A percentile compares a stretch with the other conserved stretches of the same genome.
These are phyloP conservation scores for Bambusicola thoracicus DNA, from an alignment of 2,113 vertebrate species.

Conservation along the genomic window DNA sequence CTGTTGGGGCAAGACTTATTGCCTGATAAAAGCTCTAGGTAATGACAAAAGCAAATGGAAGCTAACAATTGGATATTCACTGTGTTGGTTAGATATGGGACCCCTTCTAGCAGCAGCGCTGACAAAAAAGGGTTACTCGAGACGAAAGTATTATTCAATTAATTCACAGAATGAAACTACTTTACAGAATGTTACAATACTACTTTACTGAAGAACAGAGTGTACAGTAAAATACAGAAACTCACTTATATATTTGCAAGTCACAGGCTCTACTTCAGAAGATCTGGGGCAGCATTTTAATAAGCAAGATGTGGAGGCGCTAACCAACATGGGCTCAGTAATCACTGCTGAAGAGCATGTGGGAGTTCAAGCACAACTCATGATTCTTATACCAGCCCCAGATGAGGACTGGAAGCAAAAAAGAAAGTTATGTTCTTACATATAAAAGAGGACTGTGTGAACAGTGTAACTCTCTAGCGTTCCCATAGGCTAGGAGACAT, in stretches of 20 bases:
- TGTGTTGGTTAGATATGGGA: neutral
- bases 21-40: neutral
- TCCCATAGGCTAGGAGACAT: neutral
- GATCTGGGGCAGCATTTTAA: neutral
- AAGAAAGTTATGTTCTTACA: neutral
- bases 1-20: neutral
- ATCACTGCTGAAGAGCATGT: neutral
- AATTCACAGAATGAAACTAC: neutral
- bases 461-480: neutral
- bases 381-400: neutral
- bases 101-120: neutral
- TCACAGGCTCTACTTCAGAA: neutral
- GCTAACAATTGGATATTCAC: neutral
- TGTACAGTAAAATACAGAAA: neutral
- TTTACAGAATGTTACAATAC: neutral
- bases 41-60: conserved; percentile 7
- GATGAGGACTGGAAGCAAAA: neutral
- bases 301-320: neutral
- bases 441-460: neutral
- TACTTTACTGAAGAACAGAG: neutral
- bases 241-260: neutral
- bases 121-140: neutral
- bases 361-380: neutral
- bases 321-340: neutral
- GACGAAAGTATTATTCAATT: neutral